phyloP scores from a whole-genome alignment of 2,888 invertebrate species.

The Nowickia ferox region DNA sequence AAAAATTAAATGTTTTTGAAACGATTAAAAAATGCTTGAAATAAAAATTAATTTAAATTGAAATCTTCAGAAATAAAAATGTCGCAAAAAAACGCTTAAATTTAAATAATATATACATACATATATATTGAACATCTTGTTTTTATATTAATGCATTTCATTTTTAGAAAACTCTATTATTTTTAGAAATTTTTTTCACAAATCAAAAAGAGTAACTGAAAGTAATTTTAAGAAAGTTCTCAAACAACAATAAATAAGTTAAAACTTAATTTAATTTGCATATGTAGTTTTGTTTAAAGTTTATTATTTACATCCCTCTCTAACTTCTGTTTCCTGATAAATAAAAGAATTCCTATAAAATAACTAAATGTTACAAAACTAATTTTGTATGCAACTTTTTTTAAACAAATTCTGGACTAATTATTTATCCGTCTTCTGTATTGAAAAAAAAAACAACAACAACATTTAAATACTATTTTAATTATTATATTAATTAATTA shows the following conservation, averaged over 20 bases:
- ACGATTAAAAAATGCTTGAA: constrained; percentile 24
- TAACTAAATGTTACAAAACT: constrained; percentile 16
- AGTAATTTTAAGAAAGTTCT: constrained; percentile 41
- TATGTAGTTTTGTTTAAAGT: constrained; percentile 30
- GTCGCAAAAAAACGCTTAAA: constrained; percentile 74
- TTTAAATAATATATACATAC: constrained; percentile 45
- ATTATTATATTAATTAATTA: constrained; percentile 63
- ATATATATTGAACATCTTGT: constrained; percentile 64
- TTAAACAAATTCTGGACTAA: constrained; percentile 54
- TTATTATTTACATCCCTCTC: constrained; percentile 38
- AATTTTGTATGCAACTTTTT: constrained; percentile 12
- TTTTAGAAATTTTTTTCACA: constrained; percentile 49
- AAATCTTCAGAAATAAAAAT: constrained; percentile 58
- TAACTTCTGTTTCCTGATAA: constrained; percentile 19
- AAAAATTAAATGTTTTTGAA: constrained; percentile 38
- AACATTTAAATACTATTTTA: constrained; percentile 63
- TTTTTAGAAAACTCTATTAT: constrained; percentile 47
- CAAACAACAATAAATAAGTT: constrained; percentile 42
- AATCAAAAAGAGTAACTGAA: constrained; percentile 50
- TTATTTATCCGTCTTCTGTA: constrained; percentile 67
- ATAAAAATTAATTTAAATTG: constrained; percentile 25
- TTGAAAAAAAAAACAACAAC: constrained; percentile 46
- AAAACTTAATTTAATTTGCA: constrained; percentile 45
- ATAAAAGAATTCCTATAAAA: constrained; percentile 40
- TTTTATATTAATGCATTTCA: constrained; percentile 59